A percentile compares a stretch with the other conserved stretches of the same genome.
Evolutionary conservation across 2,797 vertebrate genomes (phyloP).

Genomic region (Gymnopithys bicolor): DNA sequence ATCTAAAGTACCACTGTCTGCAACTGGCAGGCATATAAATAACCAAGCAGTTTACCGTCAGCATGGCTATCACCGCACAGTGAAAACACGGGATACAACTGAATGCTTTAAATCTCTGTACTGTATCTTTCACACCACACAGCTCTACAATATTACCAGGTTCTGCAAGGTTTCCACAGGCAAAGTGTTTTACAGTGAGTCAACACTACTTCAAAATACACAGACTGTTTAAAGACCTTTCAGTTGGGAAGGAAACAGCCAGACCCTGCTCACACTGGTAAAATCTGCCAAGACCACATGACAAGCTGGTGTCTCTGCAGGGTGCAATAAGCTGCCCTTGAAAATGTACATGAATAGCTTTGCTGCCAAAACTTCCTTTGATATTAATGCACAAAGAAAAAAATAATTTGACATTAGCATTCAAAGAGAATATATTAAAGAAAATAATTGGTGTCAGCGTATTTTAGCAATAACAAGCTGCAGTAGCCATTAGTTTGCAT

Average conservation of each 20-base stretch:
- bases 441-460: not conserved
- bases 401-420: conserved; percentile 34
- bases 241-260: not conserved
- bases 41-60: not conserved
- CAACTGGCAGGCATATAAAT: not conserved
- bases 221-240: not conserved
- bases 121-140: not conserved
- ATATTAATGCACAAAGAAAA: conserved; percentile 29
- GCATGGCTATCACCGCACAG: not conserved
- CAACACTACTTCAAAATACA: not conserved
- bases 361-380: conserved; percentile 36
- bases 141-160: not conserved
- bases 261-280: conserved; percentile 11
- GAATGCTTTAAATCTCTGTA: not conserved
- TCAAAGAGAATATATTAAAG: conserved; percentile 30
- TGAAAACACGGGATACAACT: not conserved
- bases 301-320: conserved; percentile 1
- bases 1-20: not conserved
- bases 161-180: not conserved
- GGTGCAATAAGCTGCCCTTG: conserved; percentile 35
- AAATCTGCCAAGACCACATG: conserved; percentile 8
- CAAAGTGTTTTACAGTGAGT: not conserved
- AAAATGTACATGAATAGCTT: not conserved
- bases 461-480: conserved; percentile 3
- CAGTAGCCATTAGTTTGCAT: conserved; percentile 2